Conservation (phyloP, 1,140 invertebrate genomes). For the Diorhabda carinulata region DNA sequence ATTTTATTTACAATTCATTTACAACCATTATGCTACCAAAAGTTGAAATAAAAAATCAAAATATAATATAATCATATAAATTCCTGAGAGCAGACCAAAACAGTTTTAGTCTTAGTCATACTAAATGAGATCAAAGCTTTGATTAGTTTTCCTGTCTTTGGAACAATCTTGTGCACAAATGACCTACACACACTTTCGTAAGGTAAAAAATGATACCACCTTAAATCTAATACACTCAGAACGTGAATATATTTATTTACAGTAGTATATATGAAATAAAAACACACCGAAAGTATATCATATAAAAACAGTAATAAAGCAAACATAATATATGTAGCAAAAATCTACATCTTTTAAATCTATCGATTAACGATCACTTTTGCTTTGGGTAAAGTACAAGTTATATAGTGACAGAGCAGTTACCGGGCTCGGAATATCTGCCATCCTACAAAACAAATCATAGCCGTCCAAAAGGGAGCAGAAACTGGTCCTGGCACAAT, state of each 20-base stretch:
- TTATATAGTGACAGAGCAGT: conserved; percentile 15
- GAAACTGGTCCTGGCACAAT: conserved; percentile 41
- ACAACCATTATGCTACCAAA: conserved; percentile 15
- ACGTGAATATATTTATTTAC: conserved; percentile 29
- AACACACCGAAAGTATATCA: conserved; percentile 42
- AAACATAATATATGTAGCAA: conserved; percentile 29
- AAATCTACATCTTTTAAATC: conserved; percentile 22
- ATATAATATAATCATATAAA: conserved; percentile 35
- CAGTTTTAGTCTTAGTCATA: conserved; percentile 26
- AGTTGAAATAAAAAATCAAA: conserved; percentile 6
- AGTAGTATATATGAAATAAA: conserved; percentile 30
- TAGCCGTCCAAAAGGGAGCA: conserved; percentile 46
- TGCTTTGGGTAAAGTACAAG: conserved; percentile 35
- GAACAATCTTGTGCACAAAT: conserved; percentile 37
- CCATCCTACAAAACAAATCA: conserved; percentile 41
- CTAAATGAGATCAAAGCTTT: conserved; percentile 48
- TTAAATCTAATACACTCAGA: conserved; percentile 28
- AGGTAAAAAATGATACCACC: conserved; percentile 9
- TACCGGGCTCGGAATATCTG: conserved; percentile 36
- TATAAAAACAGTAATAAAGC: conserved; percentile 39
- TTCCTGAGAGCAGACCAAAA: conserved; percentile 42
- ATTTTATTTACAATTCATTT: conserved; percentile 32
- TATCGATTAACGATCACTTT: conserved; percentile 34
- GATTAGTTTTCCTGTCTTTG: conserved; percentile 46
- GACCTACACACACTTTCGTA: conserved; percentile 31